Percentiles rank a stretch among this genome's conserved stretches.
These are phyloP conservation scores for Drosophila mayaguana DNA, from an alignment of 2,888 invertebrate genomes.

Conservation along the genomic window DNA sequence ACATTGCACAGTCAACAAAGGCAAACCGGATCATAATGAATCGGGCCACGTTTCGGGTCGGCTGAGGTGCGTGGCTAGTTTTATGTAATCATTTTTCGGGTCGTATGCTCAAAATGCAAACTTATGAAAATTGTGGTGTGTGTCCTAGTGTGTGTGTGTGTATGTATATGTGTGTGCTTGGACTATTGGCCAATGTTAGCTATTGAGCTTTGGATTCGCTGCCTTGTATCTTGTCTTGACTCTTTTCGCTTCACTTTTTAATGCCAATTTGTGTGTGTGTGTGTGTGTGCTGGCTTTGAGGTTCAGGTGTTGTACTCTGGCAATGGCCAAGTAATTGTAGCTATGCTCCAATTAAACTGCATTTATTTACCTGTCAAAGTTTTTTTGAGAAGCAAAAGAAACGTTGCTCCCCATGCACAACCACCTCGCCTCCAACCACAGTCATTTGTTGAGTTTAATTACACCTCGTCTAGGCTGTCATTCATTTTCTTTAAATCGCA, in stretches of 20 bases:
- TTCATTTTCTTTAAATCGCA: constrained; percentile 21
- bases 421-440: not conserved
- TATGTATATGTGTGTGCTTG: constrained; percentile 3
- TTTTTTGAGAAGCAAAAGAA: constrained; percentile 34
- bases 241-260: constrained; percentile 59
- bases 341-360: constrained; percentile 62
- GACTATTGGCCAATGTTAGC: constrained; percentile 63
- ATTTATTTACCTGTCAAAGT: constrained; percentile 68
- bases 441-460: constrained; percentile 23
- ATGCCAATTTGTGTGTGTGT: constrained; percentile 42
- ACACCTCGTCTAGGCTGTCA: constrained; percentile 20
- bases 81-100: constrained; percentile 66
- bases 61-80: constrained; percentile 15
- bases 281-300: constrained; percentile 18
- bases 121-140: constrained; percentile 45
- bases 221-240: constrained; percentile 31
- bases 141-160: constrained; percentile 12
- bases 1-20: constrained; percentile 47
- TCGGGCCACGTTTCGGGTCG: constrained; percentile 30
- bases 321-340: constrained; percentile 58
- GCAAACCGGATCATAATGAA: constrained; percentile 55
- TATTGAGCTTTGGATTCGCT: constrained; percentile 53
- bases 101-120: constrained; percentile 64
- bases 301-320: constrained; percentile 47
- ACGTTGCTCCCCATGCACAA: constrained; percentile 21